These are phyloP conservation scores for Megaleporinus macrocephalus DNA, from an alignment of 2,113 vertebrate species.

Conservation along the genomic window DNA sequence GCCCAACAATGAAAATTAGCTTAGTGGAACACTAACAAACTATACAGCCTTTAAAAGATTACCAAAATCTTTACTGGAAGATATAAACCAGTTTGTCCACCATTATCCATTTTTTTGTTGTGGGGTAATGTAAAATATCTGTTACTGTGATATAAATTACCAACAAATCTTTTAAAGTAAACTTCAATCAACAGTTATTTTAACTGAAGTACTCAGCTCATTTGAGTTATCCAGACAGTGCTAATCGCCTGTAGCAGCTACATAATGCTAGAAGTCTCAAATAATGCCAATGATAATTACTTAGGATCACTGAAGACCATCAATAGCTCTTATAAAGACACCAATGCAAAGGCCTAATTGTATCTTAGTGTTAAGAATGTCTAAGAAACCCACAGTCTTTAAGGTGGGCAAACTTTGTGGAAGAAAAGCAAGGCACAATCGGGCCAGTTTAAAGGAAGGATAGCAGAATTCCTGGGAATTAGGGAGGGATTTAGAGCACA, in stretches of 20 bases:
- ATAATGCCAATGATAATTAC: neutral
- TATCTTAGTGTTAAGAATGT: slow-evolving; percentile 50
- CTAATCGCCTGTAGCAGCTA: neutral
- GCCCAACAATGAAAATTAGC: too few relatives aligned
- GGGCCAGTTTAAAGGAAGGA: slow-evolving; percentile 61
- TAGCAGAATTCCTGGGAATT: slow-evolving; percentile 68
- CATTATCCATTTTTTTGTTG: too few relatives aligned
- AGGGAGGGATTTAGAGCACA: slow-evolving; percentile 67
- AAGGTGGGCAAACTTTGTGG: slow-evolving; percentile 24
- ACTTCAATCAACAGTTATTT: neutral
- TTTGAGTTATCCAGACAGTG: neutral
- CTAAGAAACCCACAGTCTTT: slow-evolving; percentile 32
- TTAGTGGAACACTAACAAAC: too few relatives aligned
- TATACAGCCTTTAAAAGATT: too few relatives aligned
- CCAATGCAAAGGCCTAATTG: slow-evolving; percentile 33
- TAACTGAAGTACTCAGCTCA: neutral
- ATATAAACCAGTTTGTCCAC: neutral
- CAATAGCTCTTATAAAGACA: slow-evolving; percentile 20
- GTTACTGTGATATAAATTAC: neutral
- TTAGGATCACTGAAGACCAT: slow-evolving; percentile 5
- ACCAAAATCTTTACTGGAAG: too few relatives aligned
- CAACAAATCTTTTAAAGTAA: neutral
- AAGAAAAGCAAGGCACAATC: slow-evolving; percentile 50
- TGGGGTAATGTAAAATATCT: neutral
- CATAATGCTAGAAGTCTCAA: neutral